Conservation (phyloP, 2,888 invertebrate genomes). For the Linnaemya vulpina region DNA sequence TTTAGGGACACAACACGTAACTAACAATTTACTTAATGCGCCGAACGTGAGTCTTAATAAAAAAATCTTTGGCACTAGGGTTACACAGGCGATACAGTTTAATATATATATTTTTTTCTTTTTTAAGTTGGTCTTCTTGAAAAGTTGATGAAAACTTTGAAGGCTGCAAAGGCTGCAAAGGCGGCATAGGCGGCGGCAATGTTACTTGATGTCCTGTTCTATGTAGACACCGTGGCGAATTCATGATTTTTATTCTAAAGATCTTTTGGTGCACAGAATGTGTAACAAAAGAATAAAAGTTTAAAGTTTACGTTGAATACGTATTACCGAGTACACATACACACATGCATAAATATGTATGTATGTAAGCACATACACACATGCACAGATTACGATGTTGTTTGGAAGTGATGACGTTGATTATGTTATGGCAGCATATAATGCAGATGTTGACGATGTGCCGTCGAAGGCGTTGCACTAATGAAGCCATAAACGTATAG, state of each 20-base stretch:
- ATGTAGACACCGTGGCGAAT: constrained; percentile 72
- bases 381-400: background rate
- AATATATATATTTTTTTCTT: constrained; percentile 23
- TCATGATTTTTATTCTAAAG: constrained; percentile 62
- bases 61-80: constrained; percentile 58
- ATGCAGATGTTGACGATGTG: constrained; percentile 49
- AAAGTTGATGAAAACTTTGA: constrained; percentile 77
- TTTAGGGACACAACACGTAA: constrained; percentile 75
- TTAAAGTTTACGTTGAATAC: constrained; percentile 52
- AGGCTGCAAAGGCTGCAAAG: constrained; percentile 73
- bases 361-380: background rate
- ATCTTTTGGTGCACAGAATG: constrained; percentile 37
- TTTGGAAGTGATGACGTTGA: constrained; percentile 53
- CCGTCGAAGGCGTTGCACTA: constrained; percentile 76
- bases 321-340: background rate
- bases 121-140: constrained; percentile 57
- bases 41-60: constrained; percentile 81
- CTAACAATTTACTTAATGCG: constrained; percentile 82
- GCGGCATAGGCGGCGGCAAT: constrained; percentile 58
- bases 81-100: constrained; percentile 56
- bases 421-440: constrained; percentile 33
- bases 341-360: background rate
- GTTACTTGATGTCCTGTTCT: constrained; percentile 66
- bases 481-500: constrained; percentile 80
- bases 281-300: constrained; percentile 56